Conservation (phyloP, 2,797 vertebrate genomes). For the Thripadectes ignobilis region DNA sequence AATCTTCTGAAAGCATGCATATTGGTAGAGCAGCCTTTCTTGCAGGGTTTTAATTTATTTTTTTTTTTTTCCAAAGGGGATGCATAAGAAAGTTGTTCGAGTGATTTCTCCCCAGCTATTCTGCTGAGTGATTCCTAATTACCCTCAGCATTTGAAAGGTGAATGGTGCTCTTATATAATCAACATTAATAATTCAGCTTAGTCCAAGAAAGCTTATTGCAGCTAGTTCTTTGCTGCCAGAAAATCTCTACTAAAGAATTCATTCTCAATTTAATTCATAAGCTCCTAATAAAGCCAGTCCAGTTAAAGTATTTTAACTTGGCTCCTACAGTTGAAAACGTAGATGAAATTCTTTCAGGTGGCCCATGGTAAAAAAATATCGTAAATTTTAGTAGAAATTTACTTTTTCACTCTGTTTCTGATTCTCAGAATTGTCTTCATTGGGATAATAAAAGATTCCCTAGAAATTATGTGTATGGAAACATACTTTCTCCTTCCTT, state of each 20-base stretch:
- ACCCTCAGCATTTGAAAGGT: constrained; percentile 54
- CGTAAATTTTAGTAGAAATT: background rate
- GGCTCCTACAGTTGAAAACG: background rate
- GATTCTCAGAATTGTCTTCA: background rate
- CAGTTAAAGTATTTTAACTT: constrained; percentile 1
- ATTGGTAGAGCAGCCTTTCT: constrained; percentile 19
- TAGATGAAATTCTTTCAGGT: constrained; percentile 7
- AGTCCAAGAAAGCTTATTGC: constrained; percentile 28
- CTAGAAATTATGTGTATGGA: background rate
- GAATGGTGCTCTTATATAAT: constrained; percentile 65
- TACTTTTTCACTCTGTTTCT: background rate
- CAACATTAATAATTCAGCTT: constrained; percentile 47
- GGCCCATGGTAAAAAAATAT: background rate
- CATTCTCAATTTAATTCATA: constrained; percentile 19
- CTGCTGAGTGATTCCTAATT: constrained; percentile 31
- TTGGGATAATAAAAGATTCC: background rate
- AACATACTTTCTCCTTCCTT: background rate
- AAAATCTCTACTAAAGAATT: constrained; percentile 9
- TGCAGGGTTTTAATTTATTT: background rate
- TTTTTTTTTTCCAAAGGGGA: background rate
- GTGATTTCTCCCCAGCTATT: constrained; percentile 32
- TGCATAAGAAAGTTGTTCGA: background rate
- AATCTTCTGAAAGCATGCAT: background rate
- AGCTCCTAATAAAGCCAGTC: background rate
- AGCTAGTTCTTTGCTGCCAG: constrained; percentile 34